A percentile compares a stretch with the other conserved stretches of the same genome.
phyloP scores from a whole-genome alignment of 1,140 invertebrate genomes.

The Limonius californicus region DNA sequence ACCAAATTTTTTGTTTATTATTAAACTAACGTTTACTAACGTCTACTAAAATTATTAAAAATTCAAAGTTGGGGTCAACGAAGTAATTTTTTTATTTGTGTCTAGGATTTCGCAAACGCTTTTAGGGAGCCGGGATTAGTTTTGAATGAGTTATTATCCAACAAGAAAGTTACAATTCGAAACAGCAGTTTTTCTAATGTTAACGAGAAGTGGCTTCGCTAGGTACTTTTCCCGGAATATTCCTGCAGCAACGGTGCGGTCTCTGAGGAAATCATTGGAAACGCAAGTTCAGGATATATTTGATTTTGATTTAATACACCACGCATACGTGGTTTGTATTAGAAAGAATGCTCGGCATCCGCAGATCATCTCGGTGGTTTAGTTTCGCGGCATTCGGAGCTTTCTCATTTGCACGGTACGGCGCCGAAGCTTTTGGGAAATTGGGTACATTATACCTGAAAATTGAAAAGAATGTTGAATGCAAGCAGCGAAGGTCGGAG shows the following conservation, averaged over 20 bases:
- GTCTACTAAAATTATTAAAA: background rate
- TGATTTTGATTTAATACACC: constrained; percentile 26
- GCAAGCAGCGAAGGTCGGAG: constrained; percentile 23
- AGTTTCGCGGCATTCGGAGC: background rate
- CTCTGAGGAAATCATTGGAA: constrained; percentile 45
- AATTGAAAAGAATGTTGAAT: constrained; percentile 31
- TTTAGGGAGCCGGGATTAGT: background rate
- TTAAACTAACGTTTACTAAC: too few species aligned
- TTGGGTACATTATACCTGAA: constrained; percentile 30
- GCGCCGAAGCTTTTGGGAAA: constrained; percentile 23
- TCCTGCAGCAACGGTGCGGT: constrained; percentile 32
- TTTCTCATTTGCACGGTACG: background rate
- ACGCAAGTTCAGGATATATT: constrained; percentile 21
- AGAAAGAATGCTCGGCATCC: constrained; percentile 15
- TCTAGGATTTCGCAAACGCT: too few species aligned
- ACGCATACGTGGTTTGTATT: constrained; percentile 14
- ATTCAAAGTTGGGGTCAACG: too few species aligned
- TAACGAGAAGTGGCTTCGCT: background rate
- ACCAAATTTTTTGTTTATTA: too few species aligned
- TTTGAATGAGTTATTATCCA: too few species aligned
- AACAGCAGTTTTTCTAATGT: background rate
- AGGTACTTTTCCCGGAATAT: constrained; percentile 21
- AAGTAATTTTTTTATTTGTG: too few species aligned
- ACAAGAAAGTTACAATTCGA: too few species aligned
- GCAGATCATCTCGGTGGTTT: constrained; percentile 1